Conservation (phyloP, 23 tunicate species). For the Halocynthia roretzi region DNA sequence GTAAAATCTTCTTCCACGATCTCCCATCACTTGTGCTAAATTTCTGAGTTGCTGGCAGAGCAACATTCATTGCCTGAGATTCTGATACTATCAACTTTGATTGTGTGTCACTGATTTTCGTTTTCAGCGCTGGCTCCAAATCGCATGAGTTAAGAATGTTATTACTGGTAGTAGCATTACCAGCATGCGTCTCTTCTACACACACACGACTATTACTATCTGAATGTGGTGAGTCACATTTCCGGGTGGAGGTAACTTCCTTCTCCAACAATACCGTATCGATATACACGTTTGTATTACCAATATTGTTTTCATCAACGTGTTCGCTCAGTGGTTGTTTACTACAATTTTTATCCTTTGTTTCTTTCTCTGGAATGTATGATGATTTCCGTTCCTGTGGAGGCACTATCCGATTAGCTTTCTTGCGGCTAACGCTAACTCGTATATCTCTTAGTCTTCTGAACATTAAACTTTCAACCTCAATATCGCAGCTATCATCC, state of each 20-base stretch:
- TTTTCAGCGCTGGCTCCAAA: too few relatives aligned
- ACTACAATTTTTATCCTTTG: background rate
- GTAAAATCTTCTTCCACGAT: constrained; percentile 3
- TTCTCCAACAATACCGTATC: too few relatives aligned
- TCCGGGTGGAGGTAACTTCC: too few relatives aligned
- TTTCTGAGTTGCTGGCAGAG: background rate
- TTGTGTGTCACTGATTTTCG: too few relatives aligned
- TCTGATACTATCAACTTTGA: background rate
- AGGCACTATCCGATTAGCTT: background rate
- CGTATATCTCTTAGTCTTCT: background rate
- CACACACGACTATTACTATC: too few relatives aligned
- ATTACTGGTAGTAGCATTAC: too few relatives aligned
- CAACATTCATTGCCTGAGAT: background rate
- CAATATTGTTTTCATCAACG: too few relatives aligned
- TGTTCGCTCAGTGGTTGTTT: background rate
- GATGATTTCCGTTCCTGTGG: too few relatives aligned
- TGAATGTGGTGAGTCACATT: too few relatives aligned
- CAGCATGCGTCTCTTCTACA: too few relatives aligned
- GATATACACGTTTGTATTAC: too few relatives aligned
- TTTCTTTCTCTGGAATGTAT: background rate
- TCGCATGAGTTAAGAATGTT: too few relatives aligned
- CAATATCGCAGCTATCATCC: constrained; percentile 4
- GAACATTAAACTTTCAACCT: constrained; percentile 11
- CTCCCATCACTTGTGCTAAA: background rate
- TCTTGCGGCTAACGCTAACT: background rate